Conservation (phyloP, 64 coral and sea anemone genomes). For the Montipora foliosa region DNA sequence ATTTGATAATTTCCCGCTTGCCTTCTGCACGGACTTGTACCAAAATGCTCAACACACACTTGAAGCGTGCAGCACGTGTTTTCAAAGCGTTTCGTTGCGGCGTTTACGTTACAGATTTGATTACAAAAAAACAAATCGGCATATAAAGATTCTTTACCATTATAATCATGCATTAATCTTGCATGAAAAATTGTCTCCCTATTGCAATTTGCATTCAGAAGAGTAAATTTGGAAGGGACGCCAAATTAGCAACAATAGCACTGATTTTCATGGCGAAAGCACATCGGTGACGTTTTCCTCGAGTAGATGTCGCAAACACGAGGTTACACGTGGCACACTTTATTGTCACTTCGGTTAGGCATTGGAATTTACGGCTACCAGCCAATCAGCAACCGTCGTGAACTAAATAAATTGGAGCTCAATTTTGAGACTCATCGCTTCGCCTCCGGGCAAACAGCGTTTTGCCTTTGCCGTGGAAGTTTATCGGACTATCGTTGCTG, state of each 20-base stretch:
- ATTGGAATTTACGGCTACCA: neutral
- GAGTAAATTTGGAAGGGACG: neutral
- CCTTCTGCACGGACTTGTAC: too few species aligned
- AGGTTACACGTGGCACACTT: neutral
- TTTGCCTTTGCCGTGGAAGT: neutral
- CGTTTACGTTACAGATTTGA: too few species aligned
- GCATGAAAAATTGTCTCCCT: too few species aligned
- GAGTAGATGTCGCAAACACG: neutral
- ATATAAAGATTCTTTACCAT: too few species aligned
- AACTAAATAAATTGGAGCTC: neutral
- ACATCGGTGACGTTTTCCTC: neutral
- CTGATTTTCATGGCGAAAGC: neutral
- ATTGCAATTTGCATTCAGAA: too few species aligned
- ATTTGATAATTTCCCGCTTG: too few species aligned
- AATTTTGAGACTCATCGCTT: slow-evolving; percentile 5
- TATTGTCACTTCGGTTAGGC: neutral
- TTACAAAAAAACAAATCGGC: too few species aligned
- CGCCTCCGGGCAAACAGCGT: neutral
- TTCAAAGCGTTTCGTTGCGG: too few species aligned
- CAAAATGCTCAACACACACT: too few species aligned
- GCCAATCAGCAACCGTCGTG: neutral
- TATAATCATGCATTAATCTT: too few species aligned
- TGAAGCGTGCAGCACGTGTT: too few species aligned
- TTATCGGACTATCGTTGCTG: neutral
- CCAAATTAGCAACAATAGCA: neutral